Base-by-base conservation (phyloP, 2,888 invertebrate genomes). In the Calameuta filiformis region DNA sequence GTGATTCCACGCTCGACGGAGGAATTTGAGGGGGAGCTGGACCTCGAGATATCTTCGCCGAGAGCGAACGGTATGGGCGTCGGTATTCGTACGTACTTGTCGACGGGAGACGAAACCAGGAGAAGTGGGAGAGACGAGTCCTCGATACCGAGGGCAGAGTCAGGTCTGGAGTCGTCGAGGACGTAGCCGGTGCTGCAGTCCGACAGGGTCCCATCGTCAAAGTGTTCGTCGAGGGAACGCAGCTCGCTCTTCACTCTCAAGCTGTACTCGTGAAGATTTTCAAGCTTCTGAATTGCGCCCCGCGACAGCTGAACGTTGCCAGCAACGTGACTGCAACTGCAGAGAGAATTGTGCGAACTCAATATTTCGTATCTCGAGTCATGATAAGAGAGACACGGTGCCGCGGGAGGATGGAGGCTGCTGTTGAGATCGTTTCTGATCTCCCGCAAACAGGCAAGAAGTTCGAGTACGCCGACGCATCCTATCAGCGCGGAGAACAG, bases 381-480 rank as follows among this genome's bases (percentile, higher is more conserved):
- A 76, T 87, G 86, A 83, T 86, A 85, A 73, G 83, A 85, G n/a
- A 86, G 80, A 76, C 86, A 87, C 71, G 33, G 11, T 12, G 34
- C 33, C 15, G n/a, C 69, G 31, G 69, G 77, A 78, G 12, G 68
- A 37, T 77, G 71, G 56, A 35, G 68, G 23, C 31, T 75, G 31
- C 33, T 30, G 11, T 3, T 31, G 69, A 69, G 30, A 23, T 75
- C 75, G 75, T 89, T 84, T 35, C 87, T 80, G 73, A 87, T 85
- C 84, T 89, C 89, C 79, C 87, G 85, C 35, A 90, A 80, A 68
- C 94, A 94, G 79, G 94, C 94, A 77, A 95, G 87, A 73, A 95
- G 93, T 90, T 97, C 96, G 85, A 95, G 89, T 37, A 95, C 94
- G 81, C 97, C 96, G 82, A 96, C 94, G 91, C 96, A 96, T 82